These are phyloP conservation scores for Stictocephala bisonia DNA, from an alignment of 2,888 invertebrate genomes.

Conservation along the genomic window DNA sequence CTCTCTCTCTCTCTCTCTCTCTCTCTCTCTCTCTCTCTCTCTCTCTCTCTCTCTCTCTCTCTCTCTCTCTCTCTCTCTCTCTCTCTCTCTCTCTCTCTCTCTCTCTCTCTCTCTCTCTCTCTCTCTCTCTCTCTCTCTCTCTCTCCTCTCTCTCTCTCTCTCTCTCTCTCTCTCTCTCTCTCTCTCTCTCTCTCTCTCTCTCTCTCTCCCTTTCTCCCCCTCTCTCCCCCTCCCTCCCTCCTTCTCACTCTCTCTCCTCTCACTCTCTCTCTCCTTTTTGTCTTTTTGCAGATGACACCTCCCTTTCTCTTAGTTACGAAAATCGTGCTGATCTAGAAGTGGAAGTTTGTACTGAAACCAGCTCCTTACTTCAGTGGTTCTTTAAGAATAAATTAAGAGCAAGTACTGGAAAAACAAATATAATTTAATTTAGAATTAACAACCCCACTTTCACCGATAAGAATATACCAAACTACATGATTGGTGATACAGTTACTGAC, in stretches of 20 bases:
- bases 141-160: background rate
- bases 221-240: conserved; percentile 1
- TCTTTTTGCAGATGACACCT: background rate
- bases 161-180: conserved; percentile 26
- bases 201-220: background rate
- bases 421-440: too few species aligned
- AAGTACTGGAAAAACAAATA: too few species aligned
- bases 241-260: background rate
- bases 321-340: too few species aligned
- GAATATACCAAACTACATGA: too few species aligned
- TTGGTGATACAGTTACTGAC: too few species aligned
- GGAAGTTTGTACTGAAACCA: too few species aligned
- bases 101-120: conserved; percentile 19
- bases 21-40: background rate
- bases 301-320: background rate
- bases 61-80: conserved; percentile 19
- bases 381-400: too few species aligned
- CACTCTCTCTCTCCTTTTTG: background rate
- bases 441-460: too few species aligned
- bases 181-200: conserved; percentile 7
- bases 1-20: background rate
- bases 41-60: conserved; percentile 19
- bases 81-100: conserved; percentile 19
- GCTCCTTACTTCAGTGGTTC: too few species aligned
- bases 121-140: conserved; percentile 19